Evolutionary conservation across 2,888 invertebrate genomes (phyloP).

Genomic region (Mesorhabditis belari): DNA sequence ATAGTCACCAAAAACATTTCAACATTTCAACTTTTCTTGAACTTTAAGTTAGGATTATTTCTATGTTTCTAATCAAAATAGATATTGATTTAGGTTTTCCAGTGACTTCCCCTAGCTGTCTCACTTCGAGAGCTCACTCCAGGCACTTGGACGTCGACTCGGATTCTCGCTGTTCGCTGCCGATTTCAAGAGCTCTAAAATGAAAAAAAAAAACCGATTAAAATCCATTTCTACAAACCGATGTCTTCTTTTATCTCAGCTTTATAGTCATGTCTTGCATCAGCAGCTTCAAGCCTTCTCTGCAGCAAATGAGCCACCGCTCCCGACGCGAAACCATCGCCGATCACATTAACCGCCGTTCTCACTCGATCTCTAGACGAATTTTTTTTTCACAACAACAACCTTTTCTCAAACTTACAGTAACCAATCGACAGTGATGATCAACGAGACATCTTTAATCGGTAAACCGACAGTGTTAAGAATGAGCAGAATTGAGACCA

Average conservation of each 20-base stretch:
- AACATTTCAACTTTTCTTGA: no score
- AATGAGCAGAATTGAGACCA: conserved; percentile 67
- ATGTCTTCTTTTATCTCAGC: conserved; percentile 45
- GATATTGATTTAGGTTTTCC: background rate
- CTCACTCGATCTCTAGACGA: conserved; percentile 45
- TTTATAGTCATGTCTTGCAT: conserved; percentile 38
- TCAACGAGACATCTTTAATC: conserved; percentile 63
- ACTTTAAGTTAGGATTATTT: no score
- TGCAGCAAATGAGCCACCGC: conserved; percentile 39
- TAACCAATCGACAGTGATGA: conserved; percentile 67
- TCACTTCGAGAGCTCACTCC: background rate
- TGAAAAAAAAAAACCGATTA: background rate
- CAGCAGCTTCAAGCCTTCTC: conserved; percentile 29
- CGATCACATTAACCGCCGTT: conserved; percentile 48
- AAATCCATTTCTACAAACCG: conserved; percentile 10
- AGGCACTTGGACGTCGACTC: background rate
- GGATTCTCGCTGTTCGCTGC: conserved; percentile 31
- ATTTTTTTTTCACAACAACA: background rate
- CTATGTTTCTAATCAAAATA: no score
- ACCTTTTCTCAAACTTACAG: conserved; percentile 57
- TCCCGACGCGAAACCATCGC: conserved; percentile 47
- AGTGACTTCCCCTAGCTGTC: background rate
- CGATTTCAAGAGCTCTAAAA: conserved; percentile 33
- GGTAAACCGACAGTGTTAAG: conserved; percentile 65
- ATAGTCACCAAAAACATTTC: no score